These are phyloP conservation scores for Maniola jurtina DNA, from an alignment of 1,140 invertebrate species.

Conservation along the genomic window DNA sequence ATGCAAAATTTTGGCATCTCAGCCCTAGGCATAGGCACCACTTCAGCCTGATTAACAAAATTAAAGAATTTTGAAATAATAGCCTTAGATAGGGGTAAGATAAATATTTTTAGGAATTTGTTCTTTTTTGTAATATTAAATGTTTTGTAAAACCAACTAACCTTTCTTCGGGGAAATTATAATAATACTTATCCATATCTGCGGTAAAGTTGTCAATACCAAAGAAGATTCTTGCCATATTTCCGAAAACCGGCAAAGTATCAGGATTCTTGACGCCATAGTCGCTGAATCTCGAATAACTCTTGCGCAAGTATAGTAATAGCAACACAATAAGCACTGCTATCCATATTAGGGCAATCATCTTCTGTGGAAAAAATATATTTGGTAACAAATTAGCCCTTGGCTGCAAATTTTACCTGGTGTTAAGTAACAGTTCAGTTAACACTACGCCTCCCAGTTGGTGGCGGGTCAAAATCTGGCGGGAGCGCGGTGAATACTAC, in stretches of 20 bases:
- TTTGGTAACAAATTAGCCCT: too few relatives aligned
- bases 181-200: constrained; percentile 32
- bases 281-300: constrained; percentile 39
- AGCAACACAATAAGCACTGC: constrained; percentile 31
- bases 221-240: constrained; percentile 30
- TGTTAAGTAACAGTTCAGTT: too few relatives aligned
- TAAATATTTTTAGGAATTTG: neutral
- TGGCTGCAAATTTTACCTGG: too few relatives aligned
- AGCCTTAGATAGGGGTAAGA: too few relatives aligned
- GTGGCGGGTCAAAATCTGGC: too few relatives aligned
- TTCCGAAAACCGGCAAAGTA: constrained; percentile 38
- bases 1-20: too few relatives aligned
- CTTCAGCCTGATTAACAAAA: too few relatives aligned
- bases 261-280: constrained; percentile 36
- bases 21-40: too few relatives aligned
- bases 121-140: constrained; percentile 10
- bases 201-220: constrained; percentile 36
- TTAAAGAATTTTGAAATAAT: too few relatives aligned
- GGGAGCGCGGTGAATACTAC: too few relatives aligned
- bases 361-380: constrained; percentile 15
- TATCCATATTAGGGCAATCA: constrained; percentile 35
- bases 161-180: constrained; percentile 43
- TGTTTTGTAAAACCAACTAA: constrained; percentile 20
- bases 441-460: too few relatives aligned
- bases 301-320: constrained; percentile 30